Percentiles rank a stretch among this genome's conserved stretches.
phyloP scores from a whole-genome alignment of 2,888 invertebrate genomes.

The Brachylomia viminalis region DNA sequence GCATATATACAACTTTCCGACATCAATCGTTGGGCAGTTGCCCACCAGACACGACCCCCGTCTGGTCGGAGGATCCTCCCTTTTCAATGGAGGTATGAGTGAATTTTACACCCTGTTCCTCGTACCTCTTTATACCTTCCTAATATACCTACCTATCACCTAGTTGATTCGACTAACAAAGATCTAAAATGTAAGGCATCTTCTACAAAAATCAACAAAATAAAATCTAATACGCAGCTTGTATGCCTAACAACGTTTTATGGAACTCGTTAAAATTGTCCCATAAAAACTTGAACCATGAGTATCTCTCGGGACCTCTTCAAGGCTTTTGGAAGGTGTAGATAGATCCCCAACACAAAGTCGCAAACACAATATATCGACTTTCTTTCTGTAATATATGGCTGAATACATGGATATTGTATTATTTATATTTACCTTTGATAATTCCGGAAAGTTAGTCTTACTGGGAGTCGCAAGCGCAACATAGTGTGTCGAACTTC shows the following conservation, averaged over 20 bases:
- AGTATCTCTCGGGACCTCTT: constrained; percentile 21
- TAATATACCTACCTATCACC: background rate
- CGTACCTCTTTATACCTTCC: too few species aligned
- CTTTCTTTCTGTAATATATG: background rate
- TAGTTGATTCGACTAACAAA: background rate
- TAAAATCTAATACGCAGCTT: background rate
- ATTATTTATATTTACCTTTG: constrained; percentile 3
- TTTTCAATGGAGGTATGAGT: too few species aligned
- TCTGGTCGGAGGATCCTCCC: too few species aligned
- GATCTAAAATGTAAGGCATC: background rate
- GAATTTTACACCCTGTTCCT: too few species aligned
- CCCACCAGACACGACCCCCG: too few species aligned
- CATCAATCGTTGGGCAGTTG: too few species aligned
- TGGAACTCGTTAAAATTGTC: constrained; percentile 27
- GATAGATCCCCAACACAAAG: constrained; percentile 27
- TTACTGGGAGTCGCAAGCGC: background rate
- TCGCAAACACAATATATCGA: constrained; percentile 11
- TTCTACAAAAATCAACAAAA: background rate
- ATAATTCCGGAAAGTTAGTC: constrained; percentile 29
- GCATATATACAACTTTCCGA: too few species aligned
- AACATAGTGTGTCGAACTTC: background rate
- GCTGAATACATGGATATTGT: constrained; percentile 5
- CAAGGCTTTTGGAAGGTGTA: constrained; percentile 32
- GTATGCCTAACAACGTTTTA: constrained; percentile 4
- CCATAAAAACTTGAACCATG: constrained; percentile 23